These are phyloP conservation scores for Ammodytes marinus DNA, from an alignment of 2,113 vertebrate genomes.

Conservation along the genomic window DNA sequence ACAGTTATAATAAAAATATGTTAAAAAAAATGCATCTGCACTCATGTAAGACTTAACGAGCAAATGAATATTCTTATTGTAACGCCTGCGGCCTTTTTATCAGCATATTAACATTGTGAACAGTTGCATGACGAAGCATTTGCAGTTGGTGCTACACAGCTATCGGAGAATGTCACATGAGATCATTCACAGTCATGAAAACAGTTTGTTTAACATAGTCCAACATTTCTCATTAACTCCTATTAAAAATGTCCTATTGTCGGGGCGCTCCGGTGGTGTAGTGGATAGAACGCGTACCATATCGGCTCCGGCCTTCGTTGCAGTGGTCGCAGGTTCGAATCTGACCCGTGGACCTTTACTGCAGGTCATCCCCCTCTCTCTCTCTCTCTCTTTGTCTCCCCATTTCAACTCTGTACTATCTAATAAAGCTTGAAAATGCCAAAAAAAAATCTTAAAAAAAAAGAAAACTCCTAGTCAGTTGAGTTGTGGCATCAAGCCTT, in stretches of 20 bases:
- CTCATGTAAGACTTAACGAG: conserved; percentile 30
- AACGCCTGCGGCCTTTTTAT: conserved; percentile 16
- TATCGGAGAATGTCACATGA: not conserved
- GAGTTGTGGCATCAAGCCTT: no score
- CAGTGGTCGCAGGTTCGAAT: no score
- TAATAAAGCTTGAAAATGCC: no score
- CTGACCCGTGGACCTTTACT: no score
- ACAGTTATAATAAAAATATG: conserved; percentile 27
- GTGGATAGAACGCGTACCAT: no score
- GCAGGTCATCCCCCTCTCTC: no score
- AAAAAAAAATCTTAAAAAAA: no score
- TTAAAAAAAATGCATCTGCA: conserved; percentile 28
- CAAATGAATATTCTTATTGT: conserved; percentile 39
- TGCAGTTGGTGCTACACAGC: not conserved
- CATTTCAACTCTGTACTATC: no score
- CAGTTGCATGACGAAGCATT: not conserved
- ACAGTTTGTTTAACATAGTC: not conserved
- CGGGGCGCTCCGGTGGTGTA: no score
- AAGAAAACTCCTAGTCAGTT: no score
- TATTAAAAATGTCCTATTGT: not conserved
- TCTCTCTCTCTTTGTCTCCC: no score
- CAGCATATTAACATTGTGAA: conserved; percentile 25
- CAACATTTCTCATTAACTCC: not conserved
- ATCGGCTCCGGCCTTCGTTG: no score
- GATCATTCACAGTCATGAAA: not conserved